Conservation (phyloP, 2,113 vertebrate species). For the Salvator merianae region DNA sequence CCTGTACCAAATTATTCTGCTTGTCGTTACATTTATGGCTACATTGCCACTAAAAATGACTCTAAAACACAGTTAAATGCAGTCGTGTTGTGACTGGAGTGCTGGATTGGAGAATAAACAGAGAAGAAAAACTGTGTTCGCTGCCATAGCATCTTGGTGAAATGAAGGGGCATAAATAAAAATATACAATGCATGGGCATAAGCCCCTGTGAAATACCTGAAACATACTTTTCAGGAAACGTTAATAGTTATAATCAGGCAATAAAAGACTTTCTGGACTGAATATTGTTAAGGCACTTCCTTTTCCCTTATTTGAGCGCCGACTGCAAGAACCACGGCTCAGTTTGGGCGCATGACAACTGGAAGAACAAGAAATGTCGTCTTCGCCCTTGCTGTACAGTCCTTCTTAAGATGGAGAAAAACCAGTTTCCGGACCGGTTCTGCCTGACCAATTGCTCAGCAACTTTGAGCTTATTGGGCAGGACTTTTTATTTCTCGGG, state of each 20-base stretch:
- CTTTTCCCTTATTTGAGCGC: not conserved
- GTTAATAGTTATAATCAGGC: not conserved
- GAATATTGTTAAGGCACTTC: too few species aligned
- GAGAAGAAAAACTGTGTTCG: too few species aligned
- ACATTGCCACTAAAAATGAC: not conserved
- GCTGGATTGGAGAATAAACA: too few species aligned
- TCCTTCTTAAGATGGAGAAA: slow-evolving; percentile 4
- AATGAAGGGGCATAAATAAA: too few species aligned
- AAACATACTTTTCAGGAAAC: not conserved
- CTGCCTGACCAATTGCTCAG: not conserved
- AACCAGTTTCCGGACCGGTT: accelerated
- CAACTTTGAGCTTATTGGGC: not conserved
- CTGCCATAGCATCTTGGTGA: too few species aligned
- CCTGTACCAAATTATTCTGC: too few species aligned
- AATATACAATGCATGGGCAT: not conserved
- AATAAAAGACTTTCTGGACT: not conserved
- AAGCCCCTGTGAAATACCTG: not conserved
- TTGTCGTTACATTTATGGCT: not conserved
- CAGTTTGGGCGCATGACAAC: not conserved
- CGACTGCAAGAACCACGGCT: not conserved
- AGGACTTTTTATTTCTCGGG: not conserved
- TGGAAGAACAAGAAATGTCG: too few species aligned
- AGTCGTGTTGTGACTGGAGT: too few species aligned
- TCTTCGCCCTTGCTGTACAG: not conserved
- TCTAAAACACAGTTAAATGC: not conserved